Conservation (phyloP, 2,888 invertebrate species). For the Salticus scenicus region DNA sequence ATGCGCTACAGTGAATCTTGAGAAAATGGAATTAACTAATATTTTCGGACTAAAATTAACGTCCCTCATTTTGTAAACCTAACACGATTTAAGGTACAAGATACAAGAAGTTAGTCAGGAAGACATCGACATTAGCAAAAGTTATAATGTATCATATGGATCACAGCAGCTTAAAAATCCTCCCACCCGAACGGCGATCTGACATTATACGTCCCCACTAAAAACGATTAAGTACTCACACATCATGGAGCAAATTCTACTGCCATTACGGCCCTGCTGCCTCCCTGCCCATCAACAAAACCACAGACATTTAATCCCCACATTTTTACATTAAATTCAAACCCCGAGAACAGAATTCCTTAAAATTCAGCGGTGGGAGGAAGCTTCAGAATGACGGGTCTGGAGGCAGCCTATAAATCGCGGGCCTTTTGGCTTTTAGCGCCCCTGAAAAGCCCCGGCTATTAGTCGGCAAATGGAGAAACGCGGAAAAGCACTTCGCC, state of each 20-base stretch:
- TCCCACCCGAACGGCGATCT: too few species aligned
- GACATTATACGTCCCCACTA: too few species aligned
- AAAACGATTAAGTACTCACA: neutral
- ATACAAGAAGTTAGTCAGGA: too few species aligned
- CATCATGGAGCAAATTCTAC: neutral
- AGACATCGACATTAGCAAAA: too few species aligned
- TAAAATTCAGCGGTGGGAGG: neutral
- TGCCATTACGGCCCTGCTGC: neutral
- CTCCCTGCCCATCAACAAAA: neutral
- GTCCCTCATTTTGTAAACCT: too few species aligned
- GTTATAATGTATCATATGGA: too few species aligned
- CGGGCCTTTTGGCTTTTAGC: conserved; percentile 58
- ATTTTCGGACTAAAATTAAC: too few species aligned
- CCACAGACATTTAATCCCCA: neutral
- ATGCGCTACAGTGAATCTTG: too few species aligned
- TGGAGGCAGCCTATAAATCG: conserved; percentile 43
- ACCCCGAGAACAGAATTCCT: neutral
- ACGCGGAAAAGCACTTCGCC: conserved; percentile 65
- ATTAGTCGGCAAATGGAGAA: conserved; percentile 63
- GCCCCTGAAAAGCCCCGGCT: conserved; percentile 59
- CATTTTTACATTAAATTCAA: neutral
- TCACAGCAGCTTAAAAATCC: too few species aligned
- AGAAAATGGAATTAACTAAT: too few species aligned
- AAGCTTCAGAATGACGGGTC: neutral
- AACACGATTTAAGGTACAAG: too few species aligned